Evolutionary conservation across 1,140 invertebrate genomes (phyloP), one percentile per base, ranked within the genome.

Genomic region (Drosophila kohkoa): DNA sequence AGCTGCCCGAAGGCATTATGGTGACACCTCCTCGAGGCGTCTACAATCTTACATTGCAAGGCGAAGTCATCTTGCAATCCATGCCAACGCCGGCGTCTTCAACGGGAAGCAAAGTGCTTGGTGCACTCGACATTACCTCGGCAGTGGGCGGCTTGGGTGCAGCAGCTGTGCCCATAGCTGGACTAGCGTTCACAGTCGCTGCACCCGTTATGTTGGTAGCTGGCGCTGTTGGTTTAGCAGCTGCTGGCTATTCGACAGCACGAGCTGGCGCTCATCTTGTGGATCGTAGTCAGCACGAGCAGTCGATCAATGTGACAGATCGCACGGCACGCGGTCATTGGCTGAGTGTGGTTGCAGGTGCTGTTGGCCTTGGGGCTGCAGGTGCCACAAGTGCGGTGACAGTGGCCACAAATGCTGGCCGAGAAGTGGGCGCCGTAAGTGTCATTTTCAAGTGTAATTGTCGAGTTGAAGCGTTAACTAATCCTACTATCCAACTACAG

Each of bases 221-320:
- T 1, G 80, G 72, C 13, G 48, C 7, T 5, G 72, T 90, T 2
- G 77, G 78, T 7, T 38, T 91, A 4, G 79, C 55, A 1, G 59
- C 80, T 7, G 89, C 78, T 1, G 79, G 73, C 1, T 92, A 89
- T 68, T 46, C 75, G 11, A 66, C 81, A 2, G 38, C 79, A 15
- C 82, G 89, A 3, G 85, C 91, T 0, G 60, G 71, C 10, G 49
- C 16, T 3, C 72, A 43, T 20, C 52, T 92, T 43, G 48, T 49
- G 1, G 86, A 91, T 86, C 89, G 91, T 30, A 73, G 59, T 57
- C 63, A 58, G 25, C 91, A 92, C 13, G 91, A 92, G 43, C 91
- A 92, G 54, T 80, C 88, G 0, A 92, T 88, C 6, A 80, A 30
- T 45, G 59, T 92, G 5, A 49, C 73, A 1, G 66, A 92, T 58